Evolutionary conservation across 2,888 invertebrate species (phyloP).

Genomic region (Drosophila tripunctata): DNA sequence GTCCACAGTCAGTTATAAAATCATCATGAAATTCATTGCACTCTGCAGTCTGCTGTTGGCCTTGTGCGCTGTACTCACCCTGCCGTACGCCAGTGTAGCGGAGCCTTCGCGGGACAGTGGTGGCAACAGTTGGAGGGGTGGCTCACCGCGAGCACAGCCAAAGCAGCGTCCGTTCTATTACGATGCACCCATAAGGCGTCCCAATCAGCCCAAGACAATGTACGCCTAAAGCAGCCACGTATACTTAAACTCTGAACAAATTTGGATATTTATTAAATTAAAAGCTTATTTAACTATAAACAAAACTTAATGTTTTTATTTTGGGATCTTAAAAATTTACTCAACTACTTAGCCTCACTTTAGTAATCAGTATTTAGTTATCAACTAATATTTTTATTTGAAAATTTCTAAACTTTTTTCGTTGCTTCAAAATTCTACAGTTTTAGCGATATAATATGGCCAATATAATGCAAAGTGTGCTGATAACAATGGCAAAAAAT

Average conservation of each 20-base stretch:
- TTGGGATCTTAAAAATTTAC: background rate
- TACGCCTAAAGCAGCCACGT: conserved; percentile 48
- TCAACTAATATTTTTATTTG: background rate
- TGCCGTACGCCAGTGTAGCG: conserved; percentile 5
- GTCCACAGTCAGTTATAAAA: too few relatives aligned
- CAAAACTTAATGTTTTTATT: background rate
- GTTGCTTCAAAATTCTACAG: background rate
- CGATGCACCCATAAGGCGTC: conserved; percentile 52
- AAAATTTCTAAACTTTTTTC: too few relatives aligned
- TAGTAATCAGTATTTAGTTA: conserved; percentile 17
- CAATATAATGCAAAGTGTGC: conserved; percentile 9
- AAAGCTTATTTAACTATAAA: conserved; percentile 6
- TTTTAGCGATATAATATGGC: conserved; percentile 17
- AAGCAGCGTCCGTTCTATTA: conserved; percentile 43
- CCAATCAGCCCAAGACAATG: conserved; percentile 47
- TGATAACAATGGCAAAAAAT: background rate
- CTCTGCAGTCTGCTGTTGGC: conserved; percentile 45
- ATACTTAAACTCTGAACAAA: conserved; percentile 6
- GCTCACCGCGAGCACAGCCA: conserved; percentile 14
- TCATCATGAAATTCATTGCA: conserved; percentile 51
- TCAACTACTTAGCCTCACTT: conserved; percentile 12
- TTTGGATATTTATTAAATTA: background rate
- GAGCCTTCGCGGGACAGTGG: conserved; percentile 52
- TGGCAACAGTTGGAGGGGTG: conserved; percentile 32
- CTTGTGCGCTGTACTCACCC: conserved; percentile 27